Evolutionary conservation across 1,140 invertebrate genomes (phyloP).

Genomic region (Gonioctena quinquepunctata): DNA sequence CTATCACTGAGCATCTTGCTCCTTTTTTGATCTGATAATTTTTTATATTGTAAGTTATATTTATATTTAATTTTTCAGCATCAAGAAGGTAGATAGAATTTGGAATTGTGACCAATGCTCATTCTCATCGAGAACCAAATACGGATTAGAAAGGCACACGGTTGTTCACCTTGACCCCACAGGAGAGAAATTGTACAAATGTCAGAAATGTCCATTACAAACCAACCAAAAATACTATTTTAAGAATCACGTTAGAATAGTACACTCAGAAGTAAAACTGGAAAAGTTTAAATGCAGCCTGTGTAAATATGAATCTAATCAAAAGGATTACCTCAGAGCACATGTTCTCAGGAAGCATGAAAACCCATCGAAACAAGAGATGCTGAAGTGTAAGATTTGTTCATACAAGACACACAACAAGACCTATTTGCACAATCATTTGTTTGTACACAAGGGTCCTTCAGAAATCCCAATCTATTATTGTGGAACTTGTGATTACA

Average conservation of each 20-base stretch:
- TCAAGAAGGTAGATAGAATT: too few species aligned
- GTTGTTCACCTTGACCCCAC: not conserved
- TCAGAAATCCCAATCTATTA: not conserved
- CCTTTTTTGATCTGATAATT: too few species aligned
- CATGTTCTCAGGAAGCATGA: not conserved
- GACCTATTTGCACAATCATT: not conserved
- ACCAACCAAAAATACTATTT: not conserved
- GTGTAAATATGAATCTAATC: not conserved
- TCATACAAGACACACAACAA: not conserved
- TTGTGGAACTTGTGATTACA: not conserved
- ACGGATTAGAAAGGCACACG: not conserved
- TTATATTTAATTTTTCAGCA: too few species aligned
- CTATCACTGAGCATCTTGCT: too few species aligned
- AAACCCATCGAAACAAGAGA: conserved; percentile 15
- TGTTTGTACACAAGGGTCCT: not conserved
- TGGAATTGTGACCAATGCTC: not conserved
- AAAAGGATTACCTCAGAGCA: not conserved
- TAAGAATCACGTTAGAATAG: not conserved
- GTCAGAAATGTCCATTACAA: not conserved
- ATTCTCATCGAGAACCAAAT: not conserved
- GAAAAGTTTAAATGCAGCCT: not conserved
- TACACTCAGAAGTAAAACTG: not conserved
- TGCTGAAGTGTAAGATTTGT: not conserved
- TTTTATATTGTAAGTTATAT: too few species aligned
- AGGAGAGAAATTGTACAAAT: not conserved